phyloP scores from a whole-genome alignment of 2,888 invertebrate genomes.

The Tyria jacobaeae region DNA sequence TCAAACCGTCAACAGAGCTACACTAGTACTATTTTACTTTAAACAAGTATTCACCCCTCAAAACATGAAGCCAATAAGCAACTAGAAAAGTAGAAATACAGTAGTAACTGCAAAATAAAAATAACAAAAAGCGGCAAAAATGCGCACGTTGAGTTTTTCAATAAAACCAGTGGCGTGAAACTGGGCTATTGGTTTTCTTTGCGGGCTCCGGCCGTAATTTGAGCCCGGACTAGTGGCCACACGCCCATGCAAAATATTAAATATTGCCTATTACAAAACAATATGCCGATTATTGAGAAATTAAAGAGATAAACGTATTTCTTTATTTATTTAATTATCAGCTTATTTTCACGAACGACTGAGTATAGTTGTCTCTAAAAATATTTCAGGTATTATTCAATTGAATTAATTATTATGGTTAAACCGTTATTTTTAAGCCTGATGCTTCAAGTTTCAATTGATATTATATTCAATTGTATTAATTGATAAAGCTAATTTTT shows the following conservation, averaged over 20 bases:
- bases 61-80: constrained; percentile 56
- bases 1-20: not conserved
- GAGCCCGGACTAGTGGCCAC: constrained; percentile 34
- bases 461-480: not conserved
- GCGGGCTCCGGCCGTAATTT: constrained; percentile 50
- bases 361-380: constrained; percentile 10
- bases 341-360: constrained; percentile 25
- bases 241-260: constrained; percentile 54
- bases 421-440: not conserved
- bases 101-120: constrained; percentile 66
- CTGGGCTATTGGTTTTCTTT: constrained; percentile 76
- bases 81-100: constrained; percentile 57
- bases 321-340: constrained; percentile 28
- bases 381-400: constrained; percentile 16
- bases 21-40: constrained; percentile 20
- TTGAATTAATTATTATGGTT: not conserved
- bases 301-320: constrained; percentile 34
- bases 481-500: not conserved
- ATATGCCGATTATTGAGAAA: constrained; percentile 25
- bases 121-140: constrained; percentile 58
- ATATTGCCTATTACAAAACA: constrained; percentile 30
- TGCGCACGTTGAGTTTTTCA: constrained; percentile 69
- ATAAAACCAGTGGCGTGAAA: constrained; percentile 76
- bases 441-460: not conserved
- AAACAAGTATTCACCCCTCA: constrained; percentile 30